Percentiles rank a stretch among this genome's conserved stretches.
Conservation (phyloP, 2,888 invertebrate genomes). For the Emmelina monodactyla region DNA sequence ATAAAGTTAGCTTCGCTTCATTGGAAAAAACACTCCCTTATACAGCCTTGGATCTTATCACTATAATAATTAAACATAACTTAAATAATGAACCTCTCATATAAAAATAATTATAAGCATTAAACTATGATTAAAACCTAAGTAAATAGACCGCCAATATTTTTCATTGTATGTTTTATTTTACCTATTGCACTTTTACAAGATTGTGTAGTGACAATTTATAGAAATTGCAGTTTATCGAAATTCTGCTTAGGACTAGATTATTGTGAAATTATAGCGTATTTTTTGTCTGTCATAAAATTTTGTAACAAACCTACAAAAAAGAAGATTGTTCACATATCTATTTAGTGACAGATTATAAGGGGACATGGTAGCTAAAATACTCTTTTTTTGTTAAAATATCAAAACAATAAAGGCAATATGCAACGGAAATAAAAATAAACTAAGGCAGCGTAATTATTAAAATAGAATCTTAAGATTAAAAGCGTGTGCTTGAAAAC, state of each 20-base stretch:
- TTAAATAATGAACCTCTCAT: conserved; percentile 59
- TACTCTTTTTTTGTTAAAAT: neutral
- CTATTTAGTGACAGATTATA: conserved; percentile 9
- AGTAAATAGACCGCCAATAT: conserved; percentile 58
- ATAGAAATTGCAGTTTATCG: too few relatives aligned
- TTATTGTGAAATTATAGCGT: too few relatives aligned
- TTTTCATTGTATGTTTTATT: conserved; percentile 27
- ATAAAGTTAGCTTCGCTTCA: conserved; percentile 26
- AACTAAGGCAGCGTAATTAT: conserved; percentile 32
- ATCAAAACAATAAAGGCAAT: conserved; percentile 25
- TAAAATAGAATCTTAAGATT: conserved; percentile 16
- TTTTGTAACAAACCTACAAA: conserved; percentile 1
- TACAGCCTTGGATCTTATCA: conserved; percentile 63
- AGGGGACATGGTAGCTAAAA: too few relatives aligned
- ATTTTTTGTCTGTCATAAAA: neutral
- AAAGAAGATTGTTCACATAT: too few relatives aligned
- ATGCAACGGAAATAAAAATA: conserved; percentile 25
- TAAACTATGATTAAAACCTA: conserved; percentile 44
- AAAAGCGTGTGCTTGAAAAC: conserved; percentile 1
- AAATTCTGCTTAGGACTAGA: too few relatives aligned
- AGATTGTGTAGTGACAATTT: neutral
- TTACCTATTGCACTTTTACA: conserved; percentile 16
- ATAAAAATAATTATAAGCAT: conserved; percentile 45
- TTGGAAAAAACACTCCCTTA: conserved; percentile 52
- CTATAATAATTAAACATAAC: conserved; percentile 56